phyloP scores from a whole-genome alignment of 2,113 vertebrate genomes.

The Dryoscopus gambensis region DNA sequence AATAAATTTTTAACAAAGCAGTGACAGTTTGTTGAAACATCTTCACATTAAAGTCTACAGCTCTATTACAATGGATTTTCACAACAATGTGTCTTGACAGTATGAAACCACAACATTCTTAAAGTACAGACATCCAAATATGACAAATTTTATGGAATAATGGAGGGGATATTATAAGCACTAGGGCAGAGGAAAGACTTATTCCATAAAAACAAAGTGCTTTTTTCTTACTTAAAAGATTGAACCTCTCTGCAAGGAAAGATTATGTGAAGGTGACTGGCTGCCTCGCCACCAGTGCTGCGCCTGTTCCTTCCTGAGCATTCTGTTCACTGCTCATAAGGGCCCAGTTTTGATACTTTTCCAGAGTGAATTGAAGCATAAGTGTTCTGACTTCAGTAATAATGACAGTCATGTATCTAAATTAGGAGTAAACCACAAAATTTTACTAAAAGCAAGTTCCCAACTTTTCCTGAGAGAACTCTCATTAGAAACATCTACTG shows the following conservation, averaged over 20 bases:
- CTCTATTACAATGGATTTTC: not conserved
- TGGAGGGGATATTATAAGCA: not conserved
- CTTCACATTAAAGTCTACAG: not conserved
- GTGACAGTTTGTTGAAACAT: not conserved
- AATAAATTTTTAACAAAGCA: not conserved
- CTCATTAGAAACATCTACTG: not conserved
- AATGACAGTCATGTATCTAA: not conserved
- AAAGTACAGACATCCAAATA: not conserved
- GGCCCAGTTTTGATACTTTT: not conserved
- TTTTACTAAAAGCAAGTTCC: not conserved
- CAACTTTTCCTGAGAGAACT: not conserved
- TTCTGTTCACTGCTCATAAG: not conserved
- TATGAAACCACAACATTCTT: not conserved
- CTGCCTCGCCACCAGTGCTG: not conserved
- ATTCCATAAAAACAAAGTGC: not conserved
- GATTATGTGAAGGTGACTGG: not conserved
- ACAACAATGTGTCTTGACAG: not conserved
- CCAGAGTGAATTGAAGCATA: not conserved
- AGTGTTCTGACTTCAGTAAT: not conserved
- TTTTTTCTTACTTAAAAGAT: not conserved
- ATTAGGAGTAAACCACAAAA: not conserved
- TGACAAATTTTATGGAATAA: not conserved
- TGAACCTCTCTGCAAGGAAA: not conserved
- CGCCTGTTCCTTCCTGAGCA: not conserved
- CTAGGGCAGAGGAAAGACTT: not conserved